Percentiles rank a stretch among this genome's conserved stretches.
phyloP scores from a whole-genome alignment of 2,888 invertebrate species.

The Blastobasis lacticolella region DNA sequence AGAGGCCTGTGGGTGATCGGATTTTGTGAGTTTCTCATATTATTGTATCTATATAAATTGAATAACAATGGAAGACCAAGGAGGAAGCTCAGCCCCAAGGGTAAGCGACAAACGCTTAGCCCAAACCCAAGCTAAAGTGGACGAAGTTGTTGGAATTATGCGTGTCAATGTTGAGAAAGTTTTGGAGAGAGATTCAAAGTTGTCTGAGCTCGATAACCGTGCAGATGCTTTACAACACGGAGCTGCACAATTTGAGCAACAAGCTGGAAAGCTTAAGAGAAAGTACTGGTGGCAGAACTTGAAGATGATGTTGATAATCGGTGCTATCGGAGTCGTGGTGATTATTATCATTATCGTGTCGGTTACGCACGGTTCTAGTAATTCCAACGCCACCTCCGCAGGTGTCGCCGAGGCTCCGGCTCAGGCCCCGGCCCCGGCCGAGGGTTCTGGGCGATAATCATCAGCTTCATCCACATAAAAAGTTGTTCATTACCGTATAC shows the following conservation, averaged over 20 bases:
- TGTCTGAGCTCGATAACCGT: constrained; percentile 94
- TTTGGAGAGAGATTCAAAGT: constrained; percentile 94
- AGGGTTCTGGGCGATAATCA: constrained; percentile 37
- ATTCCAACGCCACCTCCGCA: constrained; percentile 2
- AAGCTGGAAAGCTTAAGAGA: constrained; percentile 95
- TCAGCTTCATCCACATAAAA: background rate
- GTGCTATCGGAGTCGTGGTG: constrained; percentile 86
- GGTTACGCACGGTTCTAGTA: constrained; percentile 34
- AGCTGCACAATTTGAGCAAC: constrained; percentile 96
- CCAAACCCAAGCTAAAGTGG: constrained; percentile 70
- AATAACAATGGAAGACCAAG: constrained; percentile 64
- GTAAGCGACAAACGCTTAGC: constrained; percentile 69
- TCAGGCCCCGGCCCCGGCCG: constrained; percentile 1
- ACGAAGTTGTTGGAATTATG: constrained; percentile 93
- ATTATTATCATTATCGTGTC: constrained; percentile 88
- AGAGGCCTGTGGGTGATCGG: too few species aligned
- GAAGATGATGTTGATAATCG: constrained; percentile 96
- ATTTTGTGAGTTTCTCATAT: background rate
- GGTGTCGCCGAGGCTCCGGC: constrained; percentile 25
- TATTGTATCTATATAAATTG: constrained; percentile 1
- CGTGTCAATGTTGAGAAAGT: constrained; percentile 97
- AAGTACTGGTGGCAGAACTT: constrained; percentile 99
- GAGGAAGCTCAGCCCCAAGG: constrained; percentile 62
- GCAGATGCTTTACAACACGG: constrained; percentile 96
- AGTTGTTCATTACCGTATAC: background rate